Conservation (phyloP, 2,888 invertebrate genomes). For the Notodonta ziczac region DNA sequence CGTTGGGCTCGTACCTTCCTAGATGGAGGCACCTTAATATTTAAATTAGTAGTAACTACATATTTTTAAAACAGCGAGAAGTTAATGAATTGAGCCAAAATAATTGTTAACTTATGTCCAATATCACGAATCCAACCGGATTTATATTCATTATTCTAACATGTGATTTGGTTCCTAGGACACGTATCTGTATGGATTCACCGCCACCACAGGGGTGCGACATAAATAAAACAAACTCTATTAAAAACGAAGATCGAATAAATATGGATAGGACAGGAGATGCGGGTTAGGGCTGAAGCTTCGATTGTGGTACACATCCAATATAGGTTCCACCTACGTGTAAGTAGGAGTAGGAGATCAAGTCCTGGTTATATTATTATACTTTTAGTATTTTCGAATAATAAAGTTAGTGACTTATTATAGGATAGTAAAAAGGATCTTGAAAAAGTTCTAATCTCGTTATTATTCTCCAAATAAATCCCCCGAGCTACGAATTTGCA, state of each 20-base stretch:
- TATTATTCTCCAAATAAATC: background rate
- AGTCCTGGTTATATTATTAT: too few relatives aligned
- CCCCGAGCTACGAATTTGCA: background rate
- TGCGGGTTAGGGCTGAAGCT: constrained; percentile 11
- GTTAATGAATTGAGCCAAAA: too few relatives aligned
- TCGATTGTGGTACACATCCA: constrained; percentile 8
- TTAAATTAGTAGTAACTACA: background rate
- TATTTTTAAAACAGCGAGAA: too few relatives aligned
- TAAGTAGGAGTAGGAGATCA: background rate
- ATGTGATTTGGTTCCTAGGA: background rate
- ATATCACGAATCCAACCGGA: background rate
- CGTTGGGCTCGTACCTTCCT: too few relatives aligned
- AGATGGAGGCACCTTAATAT: background rate
- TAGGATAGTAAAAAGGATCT: too few relatives aligned
- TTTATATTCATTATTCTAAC: background rate
- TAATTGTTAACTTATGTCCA: too few relatives aligned
- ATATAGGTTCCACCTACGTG: constrained; percentile 7
- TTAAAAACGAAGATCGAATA: constrained; percentile 29
- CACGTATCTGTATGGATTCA: constrained; percentile 23
- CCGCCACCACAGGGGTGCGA: constrained; percentile 23
- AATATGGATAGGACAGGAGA: constrained; percentile 22
- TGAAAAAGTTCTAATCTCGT: too few relatives aligned
- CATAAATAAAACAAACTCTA: constrained; percentile 40
- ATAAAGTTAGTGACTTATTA: too few relatives aligned
- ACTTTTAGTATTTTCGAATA: too few relatives aligned